A percentile compares a stretch with the other conserved stretches of the same genome.
These are phyloP conservation scores for Chrosomus eos DNA, from an alignment of 2,797 vertebrate species.

Conservation along the genomic window DNA sequence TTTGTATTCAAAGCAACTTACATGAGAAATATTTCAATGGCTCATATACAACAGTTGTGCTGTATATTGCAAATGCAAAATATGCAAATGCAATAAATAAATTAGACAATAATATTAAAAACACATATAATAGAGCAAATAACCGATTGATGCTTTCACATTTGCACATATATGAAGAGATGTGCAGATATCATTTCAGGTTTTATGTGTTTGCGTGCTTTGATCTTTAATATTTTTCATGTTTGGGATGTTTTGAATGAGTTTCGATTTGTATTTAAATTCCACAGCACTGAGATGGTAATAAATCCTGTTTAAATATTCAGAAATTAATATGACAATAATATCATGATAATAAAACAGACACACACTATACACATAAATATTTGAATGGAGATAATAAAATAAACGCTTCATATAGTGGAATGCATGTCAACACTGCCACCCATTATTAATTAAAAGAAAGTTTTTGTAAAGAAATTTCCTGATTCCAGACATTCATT, in stretches of 20 bases:
- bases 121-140: neutral
- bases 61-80: no score
- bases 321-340: neutral
- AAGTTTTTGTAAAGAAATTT: slow-evolving; percentile 40
- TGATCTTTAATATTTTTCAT: neutral
- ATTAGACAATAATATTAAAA: neutral
- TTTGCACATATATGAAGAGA: neutral
- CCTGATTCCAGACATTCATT: slow-evolving; percentile 47
- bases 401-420: neutral
- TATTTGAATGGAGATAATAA: neutral
- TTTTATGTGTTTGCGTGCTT: neutral
- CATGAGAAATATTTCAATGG: neutral
- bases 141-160: neutral
- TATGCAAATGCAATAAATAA: no score
- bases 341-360: neutral
- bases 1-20: neutral
- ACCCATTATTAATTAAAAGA: neutral
- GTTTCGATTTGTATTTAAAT: neutral
- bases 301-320: neutral
- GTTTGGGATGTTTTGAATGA: neutral
- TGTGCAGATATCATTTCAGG: neutral
- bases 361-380: neutral
- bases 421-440: neutral
- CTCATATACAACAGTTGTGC: neutral
- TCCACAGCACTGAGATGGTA: neutral